Base-by-base conservation (phyloP, 2,797 vertebrate species). In the Tragopan temminckii region DNA sequence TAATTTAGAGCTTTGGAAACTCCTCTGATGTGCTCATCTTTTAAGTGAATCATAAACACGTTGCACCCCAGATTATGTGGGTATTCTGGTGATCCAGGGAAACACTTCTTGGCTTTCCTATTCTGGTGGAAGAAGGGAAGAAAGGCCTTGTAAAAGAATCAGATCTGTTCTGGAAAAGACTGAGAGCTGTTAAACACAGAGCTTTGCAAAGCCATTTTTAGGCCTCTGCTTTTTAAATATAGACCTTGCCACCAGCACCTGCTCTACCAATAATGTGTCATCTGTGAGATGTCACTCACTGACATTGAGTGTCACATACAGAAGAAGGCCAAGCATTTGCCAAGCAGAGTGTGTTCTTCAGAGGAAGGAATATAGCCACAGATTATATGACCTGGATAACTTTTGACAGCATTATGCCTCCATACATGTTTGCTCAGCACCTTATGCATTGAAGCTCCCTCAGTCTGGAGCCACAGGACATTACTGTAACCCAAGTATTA, bases 241-340 rank as follows among this genome's bases (percentile, higher is more conserved):
- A 90, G 21, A 2, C 33, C 88, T 93, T 4, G 6, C 68, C 76
- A 93, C 75, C 42, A 86, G 72, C 96, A 96, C 84, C 92, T 96
- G 95, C 84, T 95, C 75, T 71, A 74, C 71, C 86, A 86, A 89
- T 91, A 64, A 92, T 64, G 71, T 62, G 80, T 95, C 91, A 96
- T 95, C 86, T 95, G 92, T 0, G 19, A 92, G 61, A 80, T 75
- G 88, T 94, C 91, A 90, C 64, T 89, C 88, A 69, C 55, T 90
- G 93, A 80, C 90, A 85, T 18, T 62, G 85, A 71, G 69, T 84
- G 91, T 80, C 90, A 93, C 27, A 21, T 36, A 40, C n/a, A 93
- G 62, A 93, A 92, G 52, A 45, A 80, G 84, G 80, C 78, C 90
- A 82, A 70, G 75, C 75, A 82, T 95, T 95, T 85, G 45, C 62